These are phyloP conservation scores for Deilephila elpenor DNA, from an alignment of 2,888 invertebrate species.

Conservation along the genomic window DNA sequence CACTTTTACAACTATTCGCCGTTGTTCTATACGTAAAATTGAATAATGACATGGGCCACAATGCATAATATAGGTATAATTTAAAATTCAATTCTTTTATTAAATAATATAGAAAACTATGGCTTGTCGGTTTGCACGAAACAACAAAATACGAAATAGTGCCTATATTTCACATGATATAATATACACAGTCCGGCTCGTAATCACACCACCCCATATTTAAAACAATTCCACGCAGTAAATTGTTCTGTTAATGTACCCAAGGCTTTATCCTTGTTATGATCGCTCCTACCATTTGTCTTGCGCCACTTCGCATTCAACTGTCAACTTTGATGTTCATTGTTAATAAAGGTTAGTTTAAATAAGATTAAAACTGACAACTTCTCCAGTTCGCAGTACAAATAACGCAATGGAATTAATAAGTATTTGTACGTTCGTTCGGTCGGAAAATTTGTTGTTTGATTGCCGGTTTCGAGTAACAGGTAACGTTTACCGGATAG, in stretches of 20 bases:
- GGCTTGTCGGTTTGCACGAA: too few species aligned
- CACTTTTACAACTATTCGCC: too few species aligned
- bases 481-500: conserved; percentile 4
- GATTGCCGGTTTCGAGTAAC: conserved; percentile 12
- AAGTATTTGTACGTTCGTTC: background rate
- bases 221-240: conserved; percentile 12
- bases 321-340: conserved; percentile 64
- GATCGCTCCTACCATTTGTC: conserved; percentile 51
- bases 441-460: background rate
- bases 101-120: too few species aligned
- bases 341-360: conserved; percentile 57
- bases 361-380: conserved; percentile 41
- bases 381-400: background rate
- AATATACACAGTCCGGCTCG: background rate
- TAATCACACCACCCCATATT: background rate
- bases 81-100: too few species aligned
- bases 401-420: conserved; percentile 7
- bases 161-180: background rate
- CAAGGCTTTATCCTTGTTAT: conserved; percentile 38
- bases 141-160: background rate
- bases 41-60: too few species aligned
- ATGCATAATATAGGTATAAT: too few species aligned
- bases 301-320: conserved; percentile 57
- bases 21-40: too few species aligned
- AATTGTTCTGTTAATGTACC: conserved; percentile 35